Percentiles rank a stretch among this genome's conserved stretches.
Evolutionary conservation across 2,888 invertebrate genomes (phyloP).

Genomic region (Eupeodes latifasciatus): DNA sequence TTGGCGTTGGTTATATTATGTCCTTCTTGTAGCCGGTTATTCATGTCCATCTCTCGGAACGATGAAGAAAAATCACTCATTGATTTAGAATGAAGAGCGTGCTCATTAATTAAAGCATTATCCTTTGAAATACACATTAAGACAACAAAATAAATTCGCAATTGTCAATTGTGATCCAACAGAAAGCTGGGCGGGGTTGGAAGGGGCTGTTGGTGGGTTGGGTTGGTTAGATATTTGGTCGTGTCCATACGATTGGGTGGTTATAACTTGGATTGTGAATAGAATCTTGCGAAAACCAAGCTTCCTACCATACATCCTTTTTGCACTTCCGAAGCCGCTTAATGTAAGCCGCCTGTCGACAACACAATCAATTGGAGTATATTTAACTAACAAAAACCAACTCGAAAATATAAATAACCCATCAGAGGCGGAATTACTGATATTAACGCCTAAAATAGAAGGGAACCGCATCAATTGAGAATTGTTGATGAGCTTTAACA

Average conservation of each 20-base stretch:
- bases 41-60: conserved; percentile 8
- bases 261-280: neutral
- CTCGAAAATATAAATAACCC: neutral
- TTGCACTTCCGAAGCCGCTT: conserved; percentile 53
- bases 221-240: neutral
- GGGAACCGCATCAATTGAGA: no score
- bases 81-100: conserved; percentile 73
- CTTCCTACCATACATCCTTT: conserved; percentile 13
- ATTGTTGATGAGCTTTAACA: no score
- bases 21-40: neutral
- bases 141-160: conserved; percentile 70
- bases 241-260: neutral
- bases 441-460: neutral
- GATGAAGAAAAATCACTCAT: conserved; percentile 71
- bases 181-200: neutral
- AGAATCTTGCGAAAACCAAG: conserved; percentile 1
- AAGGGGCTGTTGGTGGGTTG: neutral
- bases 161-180: conserved; percentile 71
- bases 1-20: neutral
- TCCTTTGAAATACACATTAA: conserved; percentile 63
- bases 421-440: neutral
- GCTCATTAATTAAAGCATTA: conserved; percentile 76
- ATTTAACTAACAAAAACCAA: conserved; percentile 24
- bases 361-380: conserved; percentile 59
- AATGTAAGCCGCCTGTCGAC: conserved; percentile 71